These are phyloP conservation scores for Lypha dubia DNA, from an alignment of 2,888 invertebrate species.

Conservation along the genomic window DNA sequence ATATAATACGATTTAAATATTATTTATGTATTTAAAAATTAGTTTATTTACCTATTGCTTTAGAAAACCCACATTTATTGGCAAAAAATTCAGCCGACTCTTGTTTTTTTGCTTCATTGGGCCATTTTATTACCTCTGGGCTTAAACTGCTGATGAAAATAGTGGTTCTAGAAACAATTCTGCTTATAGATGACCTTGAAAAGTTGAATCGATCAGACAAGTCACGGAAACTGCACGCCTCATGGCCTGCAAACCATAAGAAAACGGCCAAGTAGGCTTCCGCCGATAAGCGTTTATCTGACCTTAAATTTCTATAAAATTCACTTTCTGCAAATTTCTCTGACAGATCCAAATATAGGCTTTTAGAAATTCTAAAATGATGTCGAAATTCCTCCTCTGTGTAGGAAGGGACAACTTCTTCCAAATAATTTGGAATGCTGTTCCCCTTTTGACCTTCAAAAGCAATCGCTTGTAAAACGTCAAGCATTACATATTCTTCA, in stretches of 20 bases:
- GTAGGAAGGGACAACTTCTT: too few species aligned
- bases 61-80: not conserved
- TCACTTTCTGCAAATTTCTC: too few species aligned
- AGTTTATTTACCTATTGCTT: slow-evolving; percentile 7
- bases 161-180: not conserved
- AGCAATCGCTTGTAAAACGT: not conserved
- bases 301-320: too few species aligned
- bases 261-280: not conserved
- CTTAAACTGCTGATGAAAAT: slow-evolving; percentile 11
- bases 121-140: not conserved
- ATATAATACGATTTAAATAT: not conserved
- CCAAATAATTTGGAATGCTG: too few species aligned
- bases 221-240: not conserved
- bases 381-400: too few species aligned
- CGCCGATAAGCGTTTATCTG: not conserved
- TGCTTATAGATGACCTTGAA: not conserved
- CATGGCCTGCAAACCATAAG: slow-evolving; percentile 8
- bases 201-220: not conserved
- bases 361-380: too few species aligned
- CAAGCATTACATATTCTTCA: not conserved
- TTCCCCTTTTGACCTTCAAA: too few species aligned
- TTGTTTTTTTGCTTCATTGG: not conserved
- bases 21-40: too few species aligned
- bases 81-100: not conserved
- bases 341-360: too few species aligned